Base-by-base conservation (phyloP, 2,113 vertebrate genomes). In the Lepus timidus region DNA sequence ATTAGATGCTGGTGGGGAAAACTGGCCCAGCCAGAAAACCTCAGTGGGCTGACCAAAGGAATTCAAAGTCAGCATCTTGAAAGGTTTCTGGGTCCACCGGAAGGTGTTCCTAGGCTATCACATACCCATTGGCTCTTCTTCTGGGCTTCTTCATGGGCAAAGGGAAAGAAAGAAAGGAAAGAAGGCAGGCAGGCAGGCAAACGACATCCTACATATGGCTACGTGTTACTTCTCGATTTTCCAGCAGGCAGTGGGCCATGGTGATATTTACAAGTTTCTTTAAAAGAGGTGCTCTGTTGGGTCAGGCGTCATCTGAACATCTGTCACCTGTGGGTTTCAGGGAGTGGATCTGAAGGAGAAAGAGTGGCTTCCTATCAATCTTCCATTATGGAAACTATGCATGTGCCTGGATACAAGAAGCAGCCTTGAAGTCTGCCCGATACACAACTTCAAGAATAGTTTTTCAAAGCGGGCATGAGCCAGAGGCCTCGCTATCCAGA, bases 301-400 rank as follows among this genome's bases (percentile, higher is more conserved):
- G 79, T 89, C 36, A 5, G 86, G 55, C 94, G 51, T 83, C 73
- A 85, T 62, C 76, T 85, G 36, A 85, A 80, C 87, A 96, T 29
- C 14, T 4, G 80, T 62, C 70, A 74, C 65, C 81, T 58, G 23
- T 19, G 83, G 84, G 85, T 65, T 70, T 75, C 87, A 88, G 61
- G 44, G 44, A 79, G n/a, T 4, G 84, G 75, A 92, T 93, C 33
- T 80, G 39, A 84, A 85, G 52, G 76, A 70, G 49, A 55, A 75
- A 65, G 51, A 88, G 20, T 58, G 29, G 16, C 33, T 94, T 70
- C 92, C 85, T 82, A 78, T 88, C 51, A 82, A 20, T 83, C 9
- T 91, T 93, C 95, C 82, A 88, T 90, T 90, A 95, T 67, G 74
- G 89, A 95, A 96, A 92, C 91, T 39, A 81, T 71, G 8, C 23